Base-by-base conservation (phyloP, 2,113 vertebrate species). In the Sceloporus undulatus region DNA sequence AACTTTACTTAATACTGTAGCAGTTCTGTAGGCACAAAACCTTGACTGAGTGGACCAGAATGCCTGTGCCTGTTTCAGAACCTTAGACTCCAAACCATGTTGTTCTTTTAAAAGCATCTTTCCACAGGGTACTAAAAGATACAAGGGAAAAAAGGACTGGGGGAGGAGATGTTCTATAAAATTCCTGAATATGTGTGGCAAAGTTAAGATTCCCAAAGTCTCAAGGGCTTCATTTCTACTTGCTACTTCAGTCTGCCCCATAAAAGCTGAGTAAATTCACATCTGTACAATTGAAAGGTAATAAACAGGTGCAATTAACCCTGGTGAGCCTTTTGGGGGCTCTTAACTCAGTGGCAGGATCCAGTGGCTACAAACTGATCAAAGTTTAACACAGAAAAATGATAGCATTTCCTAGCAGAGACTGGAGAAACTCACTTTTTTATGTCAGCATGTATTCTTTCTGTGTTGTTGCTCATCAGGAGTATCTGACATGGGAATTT, bases 141-240 rank as follows among this genome's bases (percentile, higher is more conserved):
- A 78, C 40, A 21, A 85, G n/a, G 25, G 74, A 42, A 40, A 76
- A 42, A n/a, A 52, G 56, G 74, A 11, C 2, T 14, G 13, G 59
- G 13, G 11, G 13, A 73, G 80, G 78, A 80, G 52, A 59, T 81
- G 68, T 52, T 62, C n/a, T 75, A 87, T 87, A 87, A 75, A 82
- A 75, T 75, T 34, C 68, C 38, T 52, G 34, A 52, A 54, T 75
- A 66, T 65, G 29, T 87, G 21, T 75, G 66, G 40, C 38, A 74
- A 62, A 52, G 59, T 82, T 82, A 87, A 40, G 71, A 82, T 48
- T 75, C 70, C 71, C 59, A 34, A n/a, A 25, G 21, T 48, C 71
- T 87, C 80, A 66, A 23, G 56, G 79, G 71, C 27, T 82, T 75
- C 79, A 48, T 82, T 87, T 87, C 56, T 16, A 34, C 70, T 65